phyloP scores from a whole-genome alignment of 2,888 invertebrate species.

The Neria commutata region DNA sequence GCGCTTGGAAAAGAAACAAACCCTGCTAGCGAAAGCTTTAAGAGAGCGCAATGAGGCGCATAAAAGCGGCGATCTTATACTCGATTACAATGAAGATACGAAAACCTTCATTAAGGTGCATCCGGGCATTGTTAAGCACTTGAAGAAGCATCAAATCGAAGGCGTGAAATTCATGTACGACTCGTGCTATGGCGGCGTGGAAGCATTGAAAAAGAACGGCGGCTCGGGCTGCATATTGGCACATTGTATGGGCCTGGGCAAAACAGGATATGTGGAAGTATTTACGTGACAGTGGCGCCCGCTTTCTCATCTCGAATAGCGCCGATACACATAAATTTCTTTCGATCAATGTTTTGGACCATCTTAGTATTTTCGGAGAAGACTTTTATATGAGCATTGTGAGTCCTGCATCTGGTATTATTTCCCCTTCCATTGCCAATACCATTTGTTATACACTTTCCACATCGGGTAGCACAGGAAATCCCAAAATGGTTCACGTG shows the following conservation, averaged over 20 bases:
- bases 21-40: constrained; percentile 61
- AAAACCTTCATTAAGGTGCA: constrained; percentile 74
- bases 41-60: constrained; percentile 47
- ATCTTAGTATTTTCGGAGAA: constrained; percentile 30
- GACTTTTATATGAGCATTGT: constrained; percentile 36
- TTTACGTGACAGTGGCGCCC: constrained; percentile 27
- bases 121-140: constrained; percentile 70
- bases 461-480: constrained; percentile 87
- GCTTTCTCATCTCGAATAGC: too few relatives aligned
- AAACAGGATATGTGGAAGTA: too few relatives aligned
- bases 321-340: too few relatives aligned
- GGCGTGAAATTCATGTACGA: constrained; percentile 87
- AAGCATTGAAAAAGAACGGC: constrained; percentile 64
- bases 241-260: constrained; percentile 96
- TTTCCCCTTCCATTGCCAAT: too few relatives aligned
- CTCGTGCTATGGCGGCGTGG: constrained; percentile 78
- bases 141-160: constrained; percentile 71
- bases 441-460: constrained; percentile 73
- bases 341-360: too few relatives aligned
- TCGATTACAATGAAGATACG: constrained; percentile 75
- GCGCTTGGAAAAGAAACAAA: constrained; percentile 72
- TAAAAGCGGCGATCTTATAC: constrained; percentile 61
- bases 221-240: constrained; percentile 90
- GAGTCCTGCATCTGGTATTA: neutral
- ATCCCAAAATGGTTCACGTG: constrained; percentile 79